Evolutionary conservation across 1,140 invertebrate genomes (phyloP), one percentile per base, ranked within the genome.

Genomic region (Trichonephila clavipes): DNA sequence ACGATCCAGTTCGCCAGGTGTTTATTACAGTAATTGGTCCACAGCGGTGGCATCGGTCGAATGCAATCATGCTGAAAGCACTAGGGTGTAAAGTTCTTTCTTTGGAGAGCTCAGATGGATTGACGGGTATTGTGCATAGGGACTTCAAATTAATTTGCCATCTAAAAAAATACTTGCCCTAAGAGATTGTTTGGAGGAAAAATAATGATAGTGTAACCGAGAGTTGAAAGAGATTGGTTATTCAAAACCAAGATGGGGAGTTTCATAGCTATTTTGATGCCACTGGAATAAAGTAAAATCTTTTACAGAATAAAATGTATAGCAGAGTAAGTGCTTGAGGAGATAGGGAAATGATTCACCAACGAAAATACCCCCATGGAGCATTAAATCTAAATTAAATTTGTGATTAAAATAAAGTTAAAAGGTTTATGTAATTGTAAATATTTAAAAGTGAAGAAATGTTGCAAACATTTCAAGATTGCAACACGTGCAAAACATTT

Each of bases 21-120:
- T 85, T 85, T 85, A 85, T 85, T 85, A 85, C 24, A 85, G 58
- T 61, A 85, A 85, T 85, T 85, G 83, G 58, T 61, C n/a, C 83
- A 59, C 44, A 1, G 3, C 8, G 81, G 40, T 82, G 81, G 40
- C 16, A 83, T 5, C 83, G 58, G 58, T 24, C n/a, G 83, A 85
- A 61, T 4, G 58, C 28, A 85, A 85, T 85, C 83, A 85, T 61
- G n/a, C 58, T 58, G 83, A 85, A 61, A 59, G 83, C 83, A 85
- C 10, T 7, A 21, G 44, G 16, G 83, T 85, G 83, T 85, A 85
- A 85, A 85, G 2, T 77, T 77, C 16, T 77, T 77, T 77, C 72
- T 77, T 77, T 77, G 14, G 8, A 77, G 12, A 4, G 34, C 66
- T 51, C 1, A 18, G 16, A 77, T 77, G 5, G 72, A 77, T 77